phyloP scores from a whole-genome alignment of 2,888 invertebrate genomes.

The Heliconius charithonia region DNA sequence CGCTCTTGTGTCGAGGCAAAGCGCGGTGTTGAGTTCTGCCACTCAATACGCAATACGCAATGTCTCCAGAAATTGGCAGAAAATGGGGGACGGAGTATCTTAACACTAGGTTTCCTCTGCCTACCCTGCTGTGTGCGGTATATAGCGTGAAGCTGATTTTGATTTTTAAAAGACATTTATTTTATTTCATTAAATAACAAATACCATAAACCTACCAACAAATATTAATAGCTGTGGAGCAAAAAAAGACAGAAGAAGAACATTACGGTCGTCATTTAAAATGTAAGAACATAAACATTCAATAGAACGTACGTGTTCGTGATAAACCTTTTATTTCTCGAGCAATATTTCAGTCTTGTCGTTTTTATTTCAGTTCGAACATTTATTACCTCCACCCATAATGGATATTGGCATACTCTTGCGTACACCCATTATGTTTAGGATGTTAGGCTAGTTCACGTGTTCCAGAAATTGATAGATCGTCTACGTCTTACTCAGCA shows the following conservation, averaged over 20 bases:
- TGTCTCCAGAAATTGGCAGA: too few species aligned
- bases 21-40: too few species aligned
- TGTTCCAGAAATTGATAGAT: conserved; percentile 39
- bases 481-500: conserved; percentile 39
- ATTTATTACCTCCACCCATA: conserved; percentile 40
- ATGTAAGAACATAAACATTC: conserved; percentile 8
- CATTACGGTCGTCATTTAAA: conserved; percentile 8
- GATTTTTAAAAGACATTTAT: too few species aligned
- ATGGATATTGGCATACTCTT: conserved; percentile 41
- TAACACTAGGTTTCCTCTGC: too few species aligned
- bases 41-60: too few species aligned
- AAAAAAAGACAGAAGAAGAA: background rate
- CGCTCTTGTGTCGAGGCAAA: too few species aligned
- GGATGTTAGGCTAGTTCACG: conserved; percentile 36
- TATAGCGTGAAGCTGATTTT: too few species aligned
- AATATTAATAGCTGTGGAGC: background rate
- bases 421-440: conserved; percentile 33
- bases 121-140: too few species aligned
- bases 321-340: conserved; percentile 24
- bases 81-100: too few species aligned
- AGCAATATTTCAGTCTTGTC: conserved; percentile 31
- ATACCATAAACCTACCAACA: background rate
- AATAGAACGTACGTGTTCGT: conserved; percentile 13
- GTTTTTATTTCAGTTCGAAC: conserved; percentile 32
- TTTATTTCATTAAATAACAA: background rate